Evolutionary conservation across 2,888 invertebrate species (phyloP), one percentile per base, ranked within the genome.

Genomic region (Caenorhabditis sp.): DNA sequence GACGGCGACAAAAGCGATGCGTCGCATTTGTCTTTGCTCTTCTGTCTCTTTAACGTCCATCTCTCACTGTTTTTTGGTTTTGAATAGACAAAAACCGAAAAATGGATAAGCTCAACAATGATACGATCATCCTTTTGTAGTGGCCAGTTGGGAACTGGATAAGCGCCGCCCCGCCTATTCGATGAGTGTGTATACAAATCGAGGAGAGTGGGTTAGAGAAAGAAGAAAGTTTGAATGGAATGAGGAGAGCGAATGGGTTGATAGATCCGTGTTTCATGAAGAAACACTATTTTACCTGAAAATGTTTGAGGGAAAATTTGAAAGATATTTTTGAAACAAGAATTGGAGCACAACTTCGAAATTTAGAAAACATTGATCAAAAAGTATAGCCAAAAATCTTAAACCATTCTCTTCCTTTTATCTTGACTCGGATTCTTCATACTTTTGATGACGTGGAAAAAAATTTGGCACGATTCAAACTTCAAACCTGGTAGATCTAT

Each of bases 1-100:
- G 60, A 83, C 81, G 58, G 81, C 83, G 61, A 83, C 79, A 60
- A 83, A 83, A 66, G 83, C 83, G 69, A 83, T 81, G 62, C 81
- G 81, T 53, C 83, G 77, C 81, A 81, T 81, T 67, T 83, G 83
- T 43, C 80, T 77, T 65, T 81, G 80, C 78, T 83, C 83, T 64
- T 79, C 81, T 54, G 79, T 74, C 62, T 82, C 82, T 70, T 82
- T 82, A 59, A 78, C 70, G 75, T 79, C 79, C 79, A 79, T 79
- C 58, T 64, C 67, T n/a, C n/a, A n/a, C n/a, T 66, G 67, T n/a
- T 19, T 23, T 61, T 64, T 61, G 55, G 62, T 50, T 55, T n/a
- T n/a, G n/a, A n/a, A n/a, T n/a, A n/a, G n/a, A 59, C 66, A 19
- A 19, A 37, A 54, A 24, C 61, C 71, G 23, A n/a, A 31, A 8